Evolutionary conservation across 2,888 invertebrate species (phyloP), one percentile per base, ranked within the genome.

Genomic region (Rhimphoctona megacephalus): DNA sequence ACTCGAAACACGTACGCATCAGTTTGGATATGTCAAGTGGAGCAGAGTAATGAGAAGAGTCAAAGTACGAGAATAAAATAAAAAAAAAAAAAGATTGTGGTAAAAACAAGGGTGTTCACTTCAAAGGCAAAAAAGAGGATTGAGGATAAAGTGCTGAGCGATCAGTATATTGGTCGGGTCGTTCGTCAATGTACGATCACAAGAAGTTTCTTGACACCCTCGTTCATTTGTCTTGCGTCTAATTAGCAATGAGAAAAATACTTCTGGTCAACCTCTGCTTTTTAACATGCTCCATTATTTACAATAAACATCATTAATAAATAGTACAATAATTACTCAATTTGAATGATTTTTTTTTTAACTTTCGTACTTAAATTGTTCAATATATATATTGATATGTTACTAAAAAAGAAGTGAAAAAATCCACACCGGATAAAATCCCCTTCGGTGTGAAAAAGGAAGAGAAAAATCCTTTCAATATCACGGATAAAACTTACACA

Each of bases 141-240:
- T 30, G 61, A 9, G 61, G 6, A 61, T 61, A 17, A 30, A 30
- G 61, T 17, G 61, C 25, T 22, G 30, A 17, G 61, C 6, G 61
- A 61, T 17, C 61, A 39, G 11, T 66, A 36, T 39, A 66, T 66
- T 66, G 36, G 33, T 33, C 33, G 36, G 36, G 39, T 66, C 33
- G 61, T 61, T 39, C 36, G 66, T 66, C 66, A 39, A 11, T 66
- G 66, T 39, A n/a, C 66, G 66, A 66, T 66, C 2, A 36, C 36
- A 8, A 3, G n/a, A 39, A 39, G 39, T 66, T 66, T n/a, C 22
- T 36, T n/a, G 36, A 39, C 66, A 39, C 39, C 66, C 39, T 36
- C n/a, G 4, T 36, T 39, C 66, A 39, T 66, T 66, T 39, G 19
- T 36, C 66, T 36, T 7, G 36, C n/a, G 19, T 66, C 39, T 19